These are phyloP conservation scores for Sylvia atricapilla DNA, from an alignment of 2,113 vertebrate genomes.

Conservation along the genomic window DNA sequence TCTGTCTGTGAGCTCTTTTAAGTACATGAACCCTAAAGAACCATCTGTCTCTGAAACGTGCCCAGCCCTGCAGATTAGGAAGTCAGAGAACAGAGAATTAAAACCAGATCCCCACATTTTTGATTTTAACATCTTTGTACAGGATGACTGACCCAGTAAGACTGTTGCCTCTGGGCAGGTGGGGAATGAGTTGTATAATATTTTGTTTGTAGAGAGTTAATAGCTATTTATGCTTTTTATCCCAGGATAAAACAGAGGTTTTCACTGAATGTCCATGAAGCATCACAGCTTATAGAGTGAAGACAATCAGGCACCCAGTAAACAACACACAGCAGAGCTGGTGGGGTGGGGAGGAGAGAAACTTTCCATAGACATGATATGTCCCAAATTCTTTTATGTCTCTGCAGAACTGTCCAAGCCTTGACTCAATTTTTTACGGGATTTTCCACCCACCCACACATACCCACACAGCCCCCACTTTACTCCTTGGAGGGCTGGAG, in stretches of 20 bases:
- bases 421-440: background rate
- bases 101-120: conserved; percentile 36
- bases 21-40: conserved; percentile 1
- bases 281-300: background rate
- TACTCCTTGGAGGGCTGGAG: background rate
- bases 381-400: background rate
- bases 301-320: background rate
- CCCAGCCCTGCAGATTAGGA: conserved; percentile 35
- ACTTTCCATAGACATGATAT: background rate
- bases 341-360: background rate
- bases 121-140: background rate
- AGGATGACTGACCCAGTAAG: background rate
- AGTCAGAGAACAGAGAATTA: conserved; percentile 50
- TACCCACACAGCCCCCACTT: background rate
- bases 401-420: background rate
- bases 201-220: background rate
- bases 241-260: background rate
- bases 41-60: conserved; percentile 29
- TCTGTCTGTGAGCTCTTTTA: background rate
- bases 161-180: background rate
- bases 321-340: background rate
- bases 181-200: background rate
- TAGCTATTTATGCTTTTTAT: background rate
- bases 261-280: background rate
- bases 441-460: background rate